Base-by-base conservation (phyloP, 2,113 vertebrate species). In the Rhineura floridana region DNA sequence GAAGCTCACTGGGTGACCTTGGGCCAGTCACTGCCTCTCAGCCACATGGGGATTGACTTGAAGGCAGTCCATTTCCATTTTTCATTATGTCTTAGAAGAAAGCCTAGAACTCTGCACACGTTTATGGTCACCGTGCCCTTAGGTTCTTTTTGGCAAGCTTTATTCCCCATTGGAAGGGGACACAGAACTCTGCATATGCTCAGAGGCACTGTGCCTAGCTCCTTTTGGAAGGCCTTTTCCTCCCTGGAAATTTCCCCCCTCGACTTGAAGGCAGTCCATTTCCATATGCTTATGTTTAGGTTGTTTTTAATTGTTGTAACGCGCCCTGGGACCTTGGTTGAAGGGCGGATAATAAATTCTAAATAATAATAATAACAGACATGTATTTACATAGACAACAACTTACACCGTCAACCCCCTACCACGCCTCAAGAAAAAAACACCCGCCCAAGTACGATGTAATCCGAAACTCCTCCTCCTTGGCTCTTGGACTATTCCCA, bases 401-500 rank as follows among this genome's bases (percentile, higher is more conserved):
- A 33, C 65, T 7, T 23, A 19, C 55, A 21, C 3, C 3, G 55
- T 59, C n/a, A 12, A 28, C 5, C 10, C 0, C 46, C 1, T 3
- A 21, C 50, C 2, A 55, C 28, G 1, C n/a, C 67, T 55, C 4
- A 4, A 7, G 25, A 67, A 59, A 59, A 59, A 59, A 59, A 59
- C 55, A 59, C 8, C 15, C 30, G 23, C 4, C 70, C 17, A 8
- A 39, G 62, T 77, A 88, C 81, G n/a, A n/a, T n/a, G 63, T 62
- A 72, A 48, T 50, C 63, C 8, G 2, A 50, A 62, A 30, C 44
- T 17, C 75, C 63, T 1, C 59, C n/a, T 25, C 62, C 15, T 85
- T 1, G 2, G 13, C 12, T 17, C 6, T 1, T 12, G 33, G 4
- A 10, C 70, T 3, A n/a, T 23, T n/a, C 33, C 17, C 48, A 1